Evolutionary conservation across 2,113 vertebrate species (phyloP), one percentile per base, ranked within the genome.

Genomic region (Gallinago jamesoni): DNA sequence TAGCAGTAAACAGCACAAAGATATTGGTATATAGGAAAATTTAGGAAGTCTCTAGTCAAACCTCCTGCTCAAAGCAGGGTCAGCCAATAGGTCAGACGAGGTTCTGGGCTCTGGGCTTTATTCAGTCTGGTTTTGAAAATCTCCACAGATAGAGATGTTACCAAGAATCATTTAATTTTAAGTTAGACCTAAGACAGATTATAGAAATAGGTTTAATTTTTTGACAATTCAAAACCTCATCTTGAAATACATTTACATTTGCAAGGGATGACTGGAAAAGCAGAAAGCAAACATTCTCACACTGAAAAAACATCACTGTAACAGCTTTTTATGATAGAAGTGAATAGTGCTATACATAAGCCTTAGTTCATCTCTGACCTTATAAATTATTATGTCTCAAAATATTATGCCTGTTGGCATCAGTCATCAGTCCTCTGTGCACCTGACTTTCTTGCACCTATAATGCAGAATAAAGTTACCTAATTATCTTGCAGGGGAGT

Each of bases 401-500:
- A 93, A 81, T 80, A 84, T 41, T 63, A 74, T 30, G 59, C 28
- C 56, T 6, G 5, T 53, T 80, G 73, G 37, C n/a, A n/a, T n/a
- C n/a, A n/a, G n/a, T 55, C 25, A 62, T 35, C 75, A 83, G 39
- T 55, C 28, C 84, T 62, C 72, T 59, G 59, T 91, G 50, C 39
- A 79, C 28, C 28, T 69, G 50, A 91, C 66, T 78, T 77, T 86
- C n/a, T 91, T 86, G 72, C 41, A 74, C 47, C 45, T 90, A 41
- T 59, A 59, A 55, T 35, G 39, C 17, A 89, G 52, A 83, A 91
- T 74, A 43, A 63, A 73, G 59, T 74, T 77, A 35, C 63, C 39
- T 94, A 89, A 95, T 96, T 94, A 70, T 43, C 63, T 84, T 90
- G 63, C 52, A 94, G 88, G 55, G 45, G 41, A 96, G 70, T 37